Evolutionary conservation across 92 coral and sea anemone species (phyloP).

Genomic region (Phenganax marumi): DNA sequence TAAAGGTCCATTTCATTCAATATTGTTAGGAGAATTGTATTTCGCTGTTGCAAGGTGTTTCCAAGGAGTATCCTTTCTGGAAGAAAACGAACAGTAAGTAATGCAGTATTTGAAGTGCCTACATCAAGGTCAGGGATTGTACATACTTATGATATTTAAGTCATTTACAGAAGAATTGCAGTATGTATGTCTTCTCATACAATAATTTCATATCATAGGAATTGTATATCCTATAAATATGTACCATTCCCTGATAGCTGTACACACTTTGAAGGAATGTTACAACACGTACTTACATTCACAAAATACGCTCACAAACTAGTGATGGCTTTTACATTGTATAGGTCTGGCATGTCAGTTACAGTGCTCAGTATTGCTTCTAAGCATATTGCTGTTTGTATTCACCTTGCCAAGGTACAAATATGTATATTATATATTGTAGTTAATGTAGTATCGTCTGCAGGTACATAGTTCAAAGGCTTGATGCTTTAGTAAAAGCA

Average conservation of each 20-base stretch:
- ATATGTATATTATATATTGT: not conserved
- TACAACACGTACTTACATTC: too few species aligned
- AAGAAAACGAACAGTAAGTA: conserved; percentile 79
- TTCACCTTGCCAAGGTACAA: conserved; percentile 38
- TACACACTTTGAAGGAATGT: too few species aligned
- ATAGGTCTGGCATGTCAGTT: conserved; percentile 41
- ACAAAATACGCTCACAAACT: too few species aligned
- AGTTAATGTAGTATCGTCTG: too few species aligned
- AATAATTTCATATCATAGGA: not conserved
- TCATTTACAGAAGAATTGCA: too few species aligned
- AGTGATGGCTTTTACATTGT: not conserved
- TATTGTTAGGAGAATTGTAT: conserved; percentile 67
- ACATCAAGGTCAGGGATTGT: too few species aligned
- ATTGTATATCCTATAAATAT: not conserved
- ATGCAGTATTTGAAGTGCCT: too few species aligned
- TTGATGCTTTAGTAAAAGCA: too few species aligned
- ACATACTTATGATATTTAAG: too few species aligned
- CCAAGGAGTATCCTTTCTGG: conserved; percentile 82
- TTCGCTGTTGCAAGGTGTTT: conserved; percentile 80
- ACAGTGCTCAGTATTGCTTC: conserved; percentile 22
- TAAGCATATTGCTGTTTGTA: conserved; percentile 16
- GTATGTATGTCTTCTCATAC: not conserved
- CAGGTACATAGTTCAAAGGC: too few species aligned
- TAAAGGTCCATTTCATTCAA: not conserved
- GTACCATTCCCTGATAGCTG: not conserved